Evolutionary conservation across 2,888 invertebrate species (phyloP).

Genomic region (Acanthosepion pharaonis): DNA sequence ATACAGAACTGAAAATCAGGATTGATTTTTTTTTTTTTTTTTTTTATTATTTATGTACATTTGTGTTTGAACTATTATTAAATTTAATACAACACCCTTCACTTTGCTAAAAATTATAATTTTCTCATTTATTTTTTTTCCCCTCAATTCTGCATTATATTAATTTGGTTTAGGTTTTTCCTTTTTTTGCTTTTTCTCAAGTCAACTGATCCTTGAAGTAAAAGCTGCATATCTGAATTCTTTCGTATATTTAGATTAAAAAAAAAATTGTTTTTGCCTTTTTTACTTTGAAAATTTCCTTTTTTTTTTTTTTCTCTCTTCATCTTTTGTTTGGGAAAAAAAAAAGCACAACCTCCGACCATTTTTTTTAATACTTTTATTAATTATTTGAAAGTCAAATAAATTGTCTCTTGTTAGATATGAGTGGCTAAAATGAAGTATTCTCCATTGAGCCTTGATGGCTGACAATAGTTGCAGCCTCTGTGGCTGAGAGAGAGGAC

Average conservation of each 20-base stretch:
- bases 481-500: too few species aligned
- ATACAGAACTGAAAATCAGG: background rate
- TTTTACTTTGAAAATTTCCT: background rate
- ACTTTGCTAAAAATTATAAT: background rate
- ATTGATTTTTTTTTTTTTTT: background rate
- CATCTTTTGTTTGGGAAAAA: background rate
- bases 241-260: background rate
- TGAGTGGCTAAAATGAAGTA: background rate
- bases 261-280: background rate
- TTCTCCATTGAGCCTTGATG: background rate
- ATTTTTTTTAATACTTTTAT: background rate
- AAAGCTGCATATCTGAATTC: background rate
- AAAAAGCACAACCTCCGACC: too few species aligned
- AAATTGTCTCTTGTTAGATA: background rate
- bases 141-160: background rate
- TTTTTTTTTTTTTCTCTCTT: too few species aligned
- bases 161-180: background rate
- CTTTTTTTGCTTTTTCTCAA: background rate
- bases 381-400: too few species aligned
- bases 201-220: background rate
- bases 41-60: background rate
- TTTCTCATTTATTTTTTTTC: background rate
- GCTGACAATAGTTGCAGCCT: background rate
- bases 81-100: background rate
- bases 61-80: background rate